Percentiles rank a stretch among this genome's conserved stretches.
Conservation (phyloP, 2,797 vertebrate genomes). For the Pangasius krempfi region DNA sequence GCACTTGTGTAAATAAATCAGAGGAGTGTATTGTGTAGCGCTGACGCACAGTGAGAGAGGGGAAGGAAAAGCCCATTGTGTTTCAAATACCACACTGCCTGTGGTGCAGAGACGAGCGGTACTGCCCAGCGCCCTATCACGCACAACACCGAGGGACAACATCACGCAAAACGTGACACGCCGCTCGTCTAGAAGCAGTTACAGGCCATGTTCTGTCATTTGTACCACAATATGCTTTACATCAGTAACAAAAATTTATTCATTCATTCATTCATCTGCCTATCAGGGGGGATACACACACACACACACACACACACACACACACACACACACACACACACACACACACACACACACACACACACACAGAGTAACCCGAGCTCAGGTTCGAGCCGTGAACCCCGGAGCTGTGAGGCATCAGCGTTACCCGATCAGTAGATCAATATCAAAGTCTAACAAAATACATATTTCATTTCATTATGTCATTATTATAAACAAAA, state of each 20-base stretch:
- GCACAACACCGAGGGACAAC: background rate
- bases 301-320: background rate
- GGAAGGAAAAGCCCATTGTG: constrained; percentile 49
- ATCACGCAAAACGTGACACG: background rate
- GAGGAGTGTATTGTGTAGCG: constrained; percentile 24
- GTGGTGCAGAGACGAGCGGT: background rate
- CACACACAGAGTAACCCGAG: background rate
- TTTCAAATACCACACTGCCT: constrained; percentile 39
- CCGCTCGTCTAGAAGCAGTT: background rate
- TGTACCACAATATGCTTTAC: background rate
- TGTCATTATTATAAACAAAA: background rate
- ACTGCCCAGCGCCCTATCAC: background rate
- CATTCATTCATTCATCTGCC: background rate
- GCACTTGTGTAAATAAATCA: constrained; percentile 40
- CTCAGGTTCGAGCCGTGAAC: background rate
- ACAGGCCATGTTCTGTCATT: background rate
- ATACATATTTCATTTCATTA: background rate
- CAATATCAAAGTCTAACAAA: background rate
- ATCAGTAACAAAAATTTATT: background rate
- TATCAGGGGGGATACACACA: background rate
- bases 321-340: background rate
- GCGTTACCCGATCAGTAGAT: background rate
- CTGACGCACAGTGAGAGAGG: constrained; percentile 56
- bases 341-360: background rate
- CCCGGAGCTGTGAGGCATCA: background rate